Evolutionary conservation across 2,113 vertebrate species (phyloP).

Genomic region (Nothocercus julius): DNA sequence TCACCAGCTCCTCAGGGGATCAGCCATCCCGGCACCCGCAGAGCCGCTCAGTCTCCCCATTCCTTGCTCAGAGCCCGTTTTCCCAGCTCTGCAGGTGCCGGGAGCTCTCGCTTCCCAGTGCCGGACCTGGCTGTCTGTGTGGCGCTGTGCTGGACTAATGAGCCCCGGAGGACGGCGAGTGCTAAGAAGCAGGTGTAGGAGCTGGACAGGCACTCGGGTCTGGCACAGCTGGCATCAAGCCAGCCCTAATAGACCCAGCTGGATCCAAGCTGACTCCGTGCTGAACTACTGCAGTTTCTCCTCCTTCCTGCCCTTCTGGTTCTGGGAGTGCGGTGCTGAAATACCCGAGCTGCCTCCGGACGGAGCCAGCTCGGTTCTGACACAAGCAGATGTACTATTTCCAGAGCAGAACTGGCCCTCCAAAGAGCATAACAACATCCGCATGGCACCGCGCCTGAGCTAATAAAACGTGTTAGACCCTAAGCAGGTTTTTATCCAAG

Average conservation of each 20-base stretch:
- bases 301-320: neutral
- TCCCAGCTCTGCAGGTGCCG: accelerated
- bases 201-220: neutral
- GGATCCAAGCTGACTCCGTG: neutral
- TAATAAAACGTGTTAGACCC: neutral
- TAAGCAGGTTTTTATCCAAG: neutral
- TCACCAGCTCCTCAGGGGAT: neutral
- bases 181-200: neutral
- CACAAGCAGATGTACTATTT: slow-evolving; percentile 46
- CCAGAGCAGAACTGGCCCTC: neutral
- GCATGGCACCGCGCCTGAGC: neutral
- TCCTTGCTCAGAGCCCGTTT: neutral
- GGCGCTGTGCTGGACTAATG: neutral
- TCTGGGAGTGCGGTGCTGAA: neutral
- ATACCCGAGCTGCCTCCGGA: slow-evolving; percentile 48
- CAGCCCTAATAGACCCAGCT: neutral
- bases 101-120: accelerated
- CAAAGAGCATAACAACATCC: neutral
- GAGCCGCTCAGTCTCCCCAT: neutral
- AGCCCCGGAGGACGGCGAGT: neutral
- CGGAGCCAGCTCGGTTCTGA: slow-evolving; percentile 39
- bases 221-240: neutral
- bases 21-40: neutral
- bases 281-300: neutral
- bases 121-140: neutral